Base-by-base conservation (phyloP, 1,140 invertebrate species). In the Archivesica marissinica region DNA sequence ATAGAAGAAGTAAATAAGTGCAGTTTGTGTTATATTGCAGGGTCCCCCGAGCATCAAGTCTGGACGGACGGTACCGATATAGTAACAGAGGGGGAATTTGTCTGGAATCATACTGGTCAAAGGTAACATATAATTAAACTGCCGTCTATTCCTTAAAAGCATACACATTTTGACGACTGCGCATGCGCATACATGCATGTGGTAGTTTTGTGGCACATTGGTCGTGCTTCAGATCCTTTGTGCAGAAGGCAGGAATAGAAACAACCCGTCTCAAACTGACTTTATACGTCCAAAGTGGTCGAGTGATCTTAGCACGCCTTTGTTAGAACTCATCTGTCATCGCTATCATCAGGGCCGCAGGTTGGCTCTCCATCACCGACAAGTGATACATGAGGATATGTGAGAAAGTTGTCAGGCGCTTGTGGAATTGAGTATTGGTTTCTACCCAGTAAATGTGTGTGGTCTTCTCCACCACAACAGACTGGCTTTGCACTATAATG, bases 61-160 rank as follows among this genome's bases (percentile, higher is more conserved):
- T 72, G 68, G 68, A 72, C 50, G 68, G 68, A 72, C 25, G 68
- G 41, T 4, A 23, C 13, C 35, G 68, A 72, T 50, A 15, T 33
- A 4, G 35, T 13, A 25, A 20, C 23, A 33, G 68, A 72, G 33
- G 20, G 23, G 13, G 50, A 7, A 33, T 72, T 72, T 50, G 25
- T 52, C 25, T 72, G 68, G 68, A 44, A 6, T 6, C 28, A 44
- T 47, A 72, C 68, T 52, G 68, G 68, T 7, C 3, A 72, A 50
- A 13, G 28, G 68, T 72, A 33, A 30, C 2, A 25, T 61, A 11
- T n/a, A 56, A n/a, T 56, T n/a, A 56, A n/a, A 56, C n/a, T n/a
- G 23, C 13, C 7, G 23, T 25, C 23, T n/a, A n/a, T 56, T 56
- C 6, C 7, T n/a, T 25, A n/a, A n/a, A 7, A n/a, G 23, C 52